Base-by-base conservation (phyloP, 2,113 vertebrate genomes). In the Podarcis raffonei region DNA sequence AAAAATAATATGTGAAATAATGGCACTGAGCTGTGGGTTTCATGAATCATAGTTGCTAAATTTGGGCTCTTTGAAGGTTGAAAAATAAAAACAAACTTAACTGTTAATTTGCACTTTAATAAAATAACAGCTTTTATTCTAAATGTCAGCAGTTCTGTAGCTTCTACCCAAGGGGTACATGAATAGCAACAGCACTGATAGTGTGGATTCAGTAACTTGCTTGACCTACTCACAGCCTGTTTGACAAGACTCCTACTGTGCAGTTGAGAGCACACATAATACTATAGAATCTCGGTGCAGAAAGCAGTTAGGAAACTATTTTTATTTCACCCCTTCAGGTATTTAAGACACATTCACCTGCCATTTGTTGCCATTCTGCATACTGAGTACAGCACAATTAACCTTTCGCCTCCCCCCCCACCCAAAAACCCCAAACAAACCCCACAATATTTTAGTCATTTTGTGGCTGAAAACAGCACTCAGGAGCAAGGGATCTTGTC, bases 261-360 rank as follows among this genome's bases (percentile, higher is more conserved):
- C 96, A 97, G 95, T 94, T 96, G 95, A 90, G 96, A 96, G 95
- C 96, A 96, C 94, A 96, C 93, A 96, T 93, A 95, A 92, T 96
- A 97, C 96, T 91, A 93, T 92, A 92, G 94, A 96, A 92, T 95
- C 93, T 95, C 94, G 89, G 94, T 95, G 96, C 95, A 97, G 96
- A 97, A 96, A 97, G 96, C 96, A 96, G 94, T 96, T 97, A 97
- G 96, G 97, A 97, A 97, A 97, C 95, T 96, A 96, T 96, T 96
- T 96, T 97, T 96, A 95, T 96, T 96, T 96, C 94, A 96, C 96
- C 95, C 96, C 95, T 97, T 69, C 35, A 87, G 94, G 95, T 96
- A 95, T 94, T 95, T 96, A 97, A 94, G 96, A 97, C 96, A 96
- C 95, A 95, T 95, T 97, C 96, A 97, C 96, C 95, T 95, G 96